Base-by-base conservation (phyloP, 2,888 invertebrate genomes). In the Serripes groenlandicus region DNA sequence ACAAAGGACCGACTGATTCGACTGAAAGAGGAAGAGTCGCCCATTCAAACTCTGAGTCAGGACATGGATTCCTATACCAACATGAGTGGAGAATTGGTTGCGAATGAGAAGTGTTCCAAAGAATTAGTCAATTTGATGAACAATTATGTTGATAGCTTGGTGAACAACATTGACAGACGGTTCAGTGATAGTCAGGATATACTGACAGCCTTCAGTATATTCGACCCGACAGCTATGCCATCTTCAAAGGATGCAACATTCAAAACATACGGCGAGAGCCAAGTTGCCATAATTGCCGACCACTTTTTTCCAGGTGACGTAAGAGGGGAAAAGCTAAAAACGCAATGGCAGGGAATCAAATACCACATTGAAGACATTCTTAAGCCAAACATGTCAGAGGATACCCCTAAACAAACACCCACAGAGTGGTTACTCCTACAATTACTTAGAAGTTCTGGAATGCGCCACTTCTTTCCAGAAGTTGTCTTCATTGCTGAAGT, bases 311-410 rank as follows among this genome's bases (percentile, higher is more conserved):
- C 7, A 37, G 72, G 28, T 35, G 56, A 72, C 11, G 56, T 72
- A 30, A 37, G 23, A 21, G 56, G 56, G 26, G 32, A 32, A 35
- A 71, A 81, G 54, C 70, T 81, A 7, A 0, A 35, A 54, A 60
- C 37, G 32, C 77, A 81, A 26, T 85, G 79, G 85, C 11, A 68
- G 9, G 69, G 69, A 18, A 56, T 82, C 62, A 87, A 87, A 49
- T 82, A 85, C 42, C 60, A 80, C 28, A 3, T 81, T 0, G 66
- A 7, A 58, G 78, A 78, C 30, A 28, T 71, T 21, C 11, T 82
- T 4, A 60, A 52, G 66, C 70, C 70, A 23, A 64, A 75, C n/a
- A 54, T 78, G 21, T 72, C 75, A 42, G 34, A 66, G 42, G n/a
- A 30, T 5, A 68, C 3, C 18, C 21, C 23, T 26, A 68, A 28